These are phyloP conservation scores for Tetraneura akinire DNA, from an alignment of 1,140 invertebrate species.

Conservation along the genomic window DNA sequence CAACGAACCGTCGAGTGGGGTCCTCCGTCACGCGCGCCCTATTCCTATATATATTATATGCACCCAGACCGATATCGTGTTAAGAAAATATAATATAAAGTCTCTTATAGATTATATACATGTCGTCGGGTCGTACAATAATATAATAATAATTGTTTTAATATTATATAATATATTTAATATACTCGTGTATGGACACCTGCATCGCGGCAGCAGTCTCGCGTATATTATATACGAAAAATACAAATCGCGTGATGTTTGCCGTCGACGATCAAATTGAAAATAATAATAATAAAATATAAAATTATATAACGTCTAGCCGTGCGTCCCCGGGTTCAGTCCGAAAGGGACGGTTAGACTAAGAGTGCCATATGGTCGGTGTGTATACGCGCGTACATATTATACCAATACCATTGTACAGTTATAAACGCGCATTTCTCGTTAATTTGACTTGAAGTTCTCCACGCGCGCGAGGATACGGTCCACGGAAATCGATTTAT, in stretches of 20 bases:
- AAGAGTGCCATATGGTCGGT: slow-evolving; percentile 41
- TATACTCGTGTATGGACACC: background rate
- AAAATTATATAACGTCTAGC: background rate
- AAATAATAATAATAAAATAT: background rate
- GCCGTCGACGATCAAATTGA: background rate
- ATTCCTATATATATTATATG: too few species aligned
- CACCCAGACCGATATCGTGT: too few species aligned
- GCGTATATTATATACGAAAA: too few species aligned
- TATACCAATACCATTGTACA: background rate
- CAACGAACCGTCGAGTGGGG: background rate
- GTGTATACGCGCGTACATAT: background rate
- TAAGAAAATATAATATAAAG: too few species aligned
- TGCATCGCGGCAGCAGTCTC: background rate
- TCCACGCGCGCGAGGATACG: slow-evolving; percentile 12
- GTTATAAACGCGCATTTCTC: background rate
- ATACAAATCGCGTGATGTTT: background rate
- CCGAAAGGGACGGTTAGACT: background rate
- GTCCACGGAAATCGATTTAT: slow-evolving; percentile 47
- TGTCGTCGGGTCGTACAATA: too few species aligned
- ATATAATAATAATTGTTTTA: too few species aligned
- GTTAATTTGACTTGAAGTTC: slow-evolving; percentile 49
- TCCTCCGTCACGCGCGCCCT: background rate
- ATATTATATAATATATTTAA: too few species aligned
- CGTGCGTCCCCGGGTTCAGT: slow-evolving; percentile 11
- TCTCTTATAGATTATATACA: background rate